Base-by-base conservation (phyloP, 2,888 invertebrate species). In the Odontocerum albicorne region DNA sequence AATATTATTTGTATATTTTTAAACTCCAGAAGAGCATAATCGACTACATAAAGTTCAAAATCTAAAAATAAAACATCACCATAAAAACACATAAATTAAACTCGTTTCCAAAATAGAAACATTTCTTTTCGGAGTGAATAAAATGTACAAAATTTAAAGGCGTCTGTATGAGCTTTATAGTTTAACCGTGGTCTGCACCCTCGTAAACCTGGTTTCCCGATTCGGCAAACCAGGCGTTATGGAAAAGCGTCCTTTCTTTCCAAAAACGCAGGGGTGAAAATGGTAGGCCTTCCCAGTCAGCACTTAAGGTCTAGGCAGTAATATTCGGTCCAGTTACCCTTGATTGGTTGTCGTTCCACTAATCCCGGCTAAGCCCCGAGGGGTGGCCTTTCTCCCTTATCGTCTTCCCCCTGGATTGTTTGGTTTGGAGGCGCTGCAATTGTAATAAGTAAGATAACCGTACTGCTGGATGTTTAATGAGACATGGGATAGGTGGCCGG, bases 301-400 rank as follows among this genome's bases (percentile, higher is more conserved):
- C 50, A 42, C 43, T 54, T 51, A 42, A 35, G 53, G 13, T 42
- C 32, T 31, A 40, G 49, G 45, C 31, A 38, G 43, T 47, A 47
- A 43, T 55, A 55, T 51, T 52, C 60, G 58, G 78, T 78, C 78
- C 77, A 76, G 78, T 77, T 77, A 77, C 77, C 77, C 82, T 83
- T 83, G 83, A 83, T 83, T 83, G 83, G 83, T 82, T 82, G 82
- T 80, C 81, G 82, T 81, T 82, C 76, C 75, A 79, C 81, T 83
- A 83, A 83, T 83, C 83, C 83, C 79, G 75, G 78, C 81, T 83
- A 81, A 83, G 82, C 83, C 82, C 76, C 75, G 79, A 77, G 71
- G 73, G 74, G 74, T 75, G 73, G 72, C 55, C 78, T 77, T 76
- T 76, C 74, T 74, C 68, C 68, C 77, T 42, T 49, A 49, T 49